phyloP scores from a whole-genome alignment of 2,888 invertebrate species.

The Brachyopa scutellaris region DNA sequence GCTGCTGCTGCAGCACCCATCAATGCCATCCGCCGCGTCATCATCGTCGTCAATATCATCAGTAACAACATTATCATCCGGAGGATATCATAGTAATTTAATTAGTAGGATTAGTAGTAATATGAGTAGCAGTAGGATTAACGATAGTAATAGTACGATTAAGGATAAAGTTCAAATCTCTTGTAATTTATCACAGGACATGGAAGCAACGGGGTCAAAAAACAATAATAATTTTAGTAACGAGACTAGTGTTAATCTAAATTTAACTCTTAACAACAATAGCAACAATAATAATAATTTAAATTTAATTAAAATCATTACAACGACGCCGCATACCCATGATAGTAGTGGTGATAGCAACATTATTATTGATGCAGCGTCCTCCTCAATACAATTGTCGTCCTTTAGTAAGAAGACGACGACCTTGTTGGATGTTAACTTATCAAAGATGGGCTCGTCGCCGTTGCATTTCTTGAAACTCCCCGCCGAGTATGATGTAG shows the following conservation, averaged over 20 bases:
- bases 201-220: constrained; percentile 73
- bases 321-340: constrained; percentile 31
- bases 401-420: constrained; percentile 15
- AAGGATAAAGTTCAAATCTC: constrained; percentile 75
- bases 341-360: constrained; percentile 26
- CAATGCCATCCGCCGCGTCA: constrained; percentile 39
- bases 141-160: constrained; percentile 62
- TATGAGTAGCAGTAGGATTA: constrained; percentile 61
- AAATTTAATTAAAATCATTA: constrained; percentile 53
- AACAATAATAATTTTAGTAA: constrained; percentile 72
- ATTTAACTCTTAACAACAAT: constrained; percentile 52
- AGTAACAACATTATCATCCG: constrained; percentile 70
- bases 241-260: constrained; percentile 68
- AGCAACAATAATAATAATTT: constrained; percentile 57
- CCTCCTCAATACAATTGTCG: constrained; percentile 52
- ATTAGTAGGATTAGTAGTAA: constrained; percentile 63
- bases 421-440: constrained; percentile 7
- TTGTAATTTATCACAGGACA: constrained; percentile 74
- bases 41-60: constrained; percentile 47
- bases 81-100: constrained; percentile 68
- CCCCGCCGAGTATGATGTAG: constrained; percentile 26
- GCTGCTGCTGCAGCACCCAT: constrained; percentile 23
- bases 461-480: constrained; percentile 60
- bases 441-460: constrained; percentile 33
- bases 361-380: constrained; percentile 45